Base-by-base conservation (phyloP, 2,113 vertebrate genomes). In the Cebidichthys violaceus region DNA sequence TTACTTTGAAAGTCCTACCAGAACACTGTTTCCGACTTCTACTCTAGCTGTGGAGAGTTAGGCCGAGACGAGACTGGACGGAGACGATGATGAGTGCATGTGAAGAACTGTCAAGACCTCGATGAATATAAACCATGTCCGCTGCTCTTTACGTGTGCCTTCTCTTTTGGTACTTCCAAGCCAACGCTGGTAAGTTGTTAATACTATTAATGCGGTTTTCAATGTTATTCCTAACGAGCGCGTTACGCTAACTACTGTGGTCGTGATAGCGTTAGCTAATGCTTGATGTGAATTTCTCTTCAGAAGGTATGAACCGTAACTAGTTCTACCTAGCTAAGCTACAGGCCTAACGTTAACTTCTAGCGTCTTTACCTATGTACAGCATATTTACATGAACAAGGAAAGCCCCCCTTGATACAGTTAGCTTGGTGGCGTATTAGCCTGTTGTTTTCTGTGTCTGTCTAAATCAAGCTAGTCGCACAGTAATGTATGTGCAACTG, bases 121-220 rank as follows among this genome's bases (percentile, higher is more conserved):
- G 29, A 54, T 4, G 33, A 24, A 37, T 9, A 7, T 11, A 29
- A 4, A 54, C 45, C 60, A 88, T 88, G 86, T 68, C n/a, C 0
- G 24, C 54, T n/a, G 66, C 62, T 24, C 0, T 68, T 0, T 33
- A 2, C 24, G 1, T 14, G 10, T 31, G 2, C 24, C 9, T 88
- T 20, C 20, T 85, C 20, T 0, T 50, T 0, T 52, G 15, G 14
- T 62, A 7, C 24, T 29, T 75, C 10, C 60, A 4, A 8, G 7
- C 3, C 60, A 18, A 3, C 15, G 31, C 39, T 1, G 86, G 86
- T 88, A 4, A 71, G 86, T 81, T 9, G 0, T 29, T 4, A 24
- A 52, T 45, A 54, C 54, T 54, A 71, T 33, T 6, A 33, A 33
- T 33, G 33, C 33, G 2, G 24, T 6, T 6, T 35, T 15, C 20